Base-by-base conservation (phyloP, 2,797 vertebrate species). In the Balearica regulorum region DNA sequence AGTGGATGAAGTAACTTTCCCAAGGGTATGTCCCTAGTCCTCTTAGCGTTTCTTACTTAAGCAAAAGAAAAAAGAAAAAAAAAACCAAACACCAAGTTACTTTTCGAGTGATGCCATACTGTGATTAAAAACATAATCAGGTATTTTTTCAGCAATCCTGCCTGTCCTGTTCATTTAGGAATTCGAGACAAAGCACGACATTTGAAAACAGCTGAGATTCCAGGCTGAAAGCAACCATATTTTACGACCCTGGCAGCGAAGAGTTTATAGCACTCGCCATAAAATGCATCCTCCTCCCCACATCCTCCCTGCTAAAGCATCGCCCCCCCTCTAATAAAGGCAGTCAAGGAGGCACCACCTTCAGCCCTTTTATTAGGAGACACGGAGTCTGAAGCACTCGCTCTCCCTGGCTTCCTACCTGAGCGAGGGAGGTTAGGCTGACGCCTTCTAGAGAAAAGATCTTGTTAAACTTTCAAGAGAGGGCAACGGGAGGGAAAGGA, bases 211-310 rank as follows among this genome's bases (percentile, higher is more conserved):
- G 91, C 93, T 49, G 92, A 89, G 91, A 77, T 81, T 83, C 83
- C 83, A 35, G 80, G 25, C 73, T 94, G 90, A 78, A 90, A 80
- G 89, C 91, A 53, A 88, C 62, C 71, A 7, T 79, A n/a, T 90
- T 97, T 97, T 97, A 96, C 69, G 90, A 82, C 80, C 79, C 89
- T 94, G 85, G 94, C 92, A 96, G 94, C 60, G 58, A 75, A 83
- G 93, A 93, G 70, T 97, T 97, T 97, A 95, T 70, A 89, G 90
- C 90, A 13, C 69, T 84, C 31, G 64, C 96, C 94, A 95, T 97
- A 97, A 97, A 98, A 95, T 71, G 78, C 92, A 91, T 79, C 94
- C 93, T 89, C 89, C 93, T 90, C 87, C 82, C 77, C 93, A 87
- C 93, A 93, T 90, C 90, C 91, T 94, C 92, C 86, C 94, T 79